Base-by-base conservation (phyloP, 2,888 invertebrate species). In the Tethea ocularis region DNA sequence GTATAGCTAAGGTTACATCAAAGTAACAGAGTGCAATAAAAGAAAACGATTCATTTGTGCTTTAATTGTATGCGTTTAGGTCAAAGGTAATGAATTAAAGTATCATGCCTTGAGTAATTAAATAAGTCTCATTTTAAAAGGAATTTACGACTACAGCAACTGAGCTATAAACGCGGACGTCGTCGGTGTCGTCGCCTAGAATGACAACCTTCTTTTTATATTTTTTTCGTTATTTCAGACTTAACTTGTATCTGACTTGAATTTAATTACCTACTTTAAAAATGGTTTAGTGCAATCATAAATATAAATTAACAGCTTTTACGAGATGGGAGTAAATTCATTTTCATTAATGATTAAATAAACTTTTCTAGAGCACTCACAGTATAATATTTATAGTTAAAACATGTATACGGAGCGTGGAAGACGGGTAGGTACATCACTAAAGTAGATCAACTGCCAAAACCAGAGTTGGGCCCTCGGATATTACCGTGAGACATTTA, bases 401-500 rank as follows among this genome's bases (percentile, higher is more conserved):
- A 71, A 68, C 61, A 68, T 57, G 64, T 71, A 24, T 24, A 65
- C 59, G 64, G 62, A 63, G 69, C 73, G 67, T 74, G 71, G 70
- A 73, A 71, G 72, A 75, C 78, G 79, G 69, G 66, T 66, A 33
- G 2, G 2, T 33, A 68, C 68, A 62, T 67, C 63, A 59, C 69
- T 74, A 54, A 54, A 71, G 83, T 81, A 86, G 87, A 91, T 90
- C 86, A 88, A 86, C 85, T 90, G 91, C 89, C 92, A 89, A 87
- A 89, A 83, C 81, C 89, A 89, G 80, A 81, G 77, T 72, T 77
- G 75, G 79, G 74, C 78, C 79, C 78, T 75, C 89, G 89, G 91
- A 90, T 90, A 89, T 90, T 87, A 86, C 89, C 81, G 82, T 80
- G 85, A 89, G 91, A 92, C 92, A 87, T 92, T 92, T 92, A 91